These are phyloP conservation scores for Pygoscelis adeliae DNA, from an alignment of 2,113 vertebrate species.

Conservation along the genomic window DNA sequence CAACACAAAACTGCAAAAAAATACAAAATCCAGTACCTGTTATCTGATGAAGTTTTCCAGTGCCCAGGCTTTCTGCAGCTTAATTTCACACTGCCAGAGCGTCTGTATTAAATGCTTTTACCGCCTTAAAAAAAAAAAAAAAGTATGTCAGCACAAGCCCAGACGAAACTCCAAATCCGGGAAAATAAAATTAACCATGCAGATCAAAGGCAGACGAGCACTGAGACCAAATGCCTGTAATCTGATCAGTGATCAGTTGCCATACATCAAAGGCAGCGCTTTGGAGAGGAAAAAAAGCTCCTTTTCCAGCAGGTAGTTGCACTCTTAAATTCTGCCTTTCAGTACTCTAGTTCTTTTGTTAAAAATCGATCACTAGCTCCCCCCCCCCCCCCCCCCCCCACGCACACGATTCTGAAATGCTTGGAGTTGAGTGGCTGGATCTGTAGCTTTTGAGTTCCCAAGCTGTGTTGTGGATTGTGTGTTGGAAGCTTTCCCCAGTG, in stretches of 20 bases:
- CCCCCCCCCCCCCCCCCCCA: neutral
- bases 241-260: conserved; percentile 89
- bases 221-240: conserved; percentile 84
- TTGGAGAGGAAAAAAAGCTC: conserved; percentile 54
- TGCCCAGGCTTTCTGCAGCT: conserved; percentile 49
- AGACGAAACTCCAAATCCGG: conserved; percentile 79
- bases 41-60: conserved; percentile 52
- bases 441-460: conserved; percentile 69
- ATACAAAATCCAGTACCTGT: conserved; percentile 67
- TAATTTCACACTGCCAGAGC: conserved; percentile 57
- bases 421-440: conserved; percentile 65
- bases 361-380: conserved; percentile 8
- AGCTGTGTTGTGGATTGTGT: conserved; percentile 73
- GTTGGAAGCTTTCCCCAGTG: conserved; percentile 76
- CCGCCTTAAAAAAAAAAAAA: conserved; percentile 42
- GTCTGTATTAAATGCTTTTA: conserved; percentile 67
- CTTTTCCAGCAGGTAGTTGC: conserved; percentile 68
- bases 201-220: conserved; percentile 89
- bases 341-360: conserved; percentile 53
- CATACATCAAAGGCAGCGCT: conserved; percentile 84
- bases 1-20: neutral
- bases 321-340: conserved; percentile 44
- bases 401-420: conserved; percentile 13
- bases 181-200: conserved; percentile 80
- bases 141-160: conserved; percentile 78